Percentiles rank a stretch among this genome's conserved stretches.
These are phyloP conservation scores for Lamprotornis superbus DNA, from an alignment of 2,113 vertebrate species.

Conservation along the genomic window DNA sequence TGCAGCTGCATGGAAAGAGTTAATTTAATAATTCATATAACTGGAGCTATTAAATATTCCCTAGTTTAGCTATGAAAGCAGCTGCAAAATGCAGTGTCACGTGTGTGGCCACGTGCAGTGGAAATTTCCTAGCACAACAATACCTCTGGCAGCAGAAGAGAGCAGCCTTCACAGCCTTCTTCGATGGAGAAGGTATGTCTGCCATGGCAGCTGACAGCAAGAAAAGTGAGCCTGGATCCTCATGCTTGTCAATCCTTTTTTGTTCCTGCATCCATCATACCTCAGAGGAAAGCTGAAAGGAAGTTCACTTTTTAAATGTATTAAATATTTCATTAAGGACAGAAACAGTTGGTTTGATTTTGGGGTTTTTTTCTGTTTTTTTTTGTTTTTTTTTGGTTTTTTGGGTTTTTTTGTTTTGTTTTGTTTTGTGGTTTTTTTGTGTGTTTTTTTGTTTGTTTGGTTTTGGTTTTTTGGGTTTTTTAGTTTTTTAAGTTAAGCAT, in stretches of 20 bases:
- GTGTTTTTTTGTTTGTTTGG: neutral
- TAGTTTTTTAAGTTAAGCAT: too few species aligned
- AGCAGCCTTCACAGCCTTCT: neutral
- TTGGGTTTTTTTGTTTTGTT: too few species aligned
- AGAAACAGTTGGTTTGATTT: neutral
- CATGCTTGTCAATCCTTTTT: neutral
- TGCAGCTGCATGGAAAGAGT: neutral
- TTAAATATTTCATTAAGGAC: neutral
- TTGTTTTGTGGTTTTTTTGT: neutral
- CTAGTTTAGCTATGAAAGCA: neutral
- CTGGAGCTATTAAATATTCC: neutral
- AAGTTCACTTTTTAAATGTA: neutral
- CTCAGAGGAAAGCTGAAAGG: neutral
- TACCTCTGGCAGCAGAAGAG: neutral
- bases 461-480: too few species aligned
- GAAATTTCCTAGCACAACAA: constrained; percentile 23
- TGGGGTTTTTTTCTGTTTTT: neutral
- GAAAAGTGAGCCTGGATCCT: neutral
- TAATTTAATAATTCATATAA: neutral
- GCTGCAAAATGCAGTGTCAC: neutral
- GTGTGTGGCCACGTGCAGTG: neutral
- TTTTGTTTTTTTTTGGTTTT: too few species aligned
- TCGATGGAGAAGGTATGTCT: neutral
- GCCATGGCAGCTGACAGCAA: neutral
- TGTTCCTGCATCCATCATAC: neutral